phyloP scores from a whole-genome alignment of 1,140 invertebrate species.

The Drosophila lini region DNA sequence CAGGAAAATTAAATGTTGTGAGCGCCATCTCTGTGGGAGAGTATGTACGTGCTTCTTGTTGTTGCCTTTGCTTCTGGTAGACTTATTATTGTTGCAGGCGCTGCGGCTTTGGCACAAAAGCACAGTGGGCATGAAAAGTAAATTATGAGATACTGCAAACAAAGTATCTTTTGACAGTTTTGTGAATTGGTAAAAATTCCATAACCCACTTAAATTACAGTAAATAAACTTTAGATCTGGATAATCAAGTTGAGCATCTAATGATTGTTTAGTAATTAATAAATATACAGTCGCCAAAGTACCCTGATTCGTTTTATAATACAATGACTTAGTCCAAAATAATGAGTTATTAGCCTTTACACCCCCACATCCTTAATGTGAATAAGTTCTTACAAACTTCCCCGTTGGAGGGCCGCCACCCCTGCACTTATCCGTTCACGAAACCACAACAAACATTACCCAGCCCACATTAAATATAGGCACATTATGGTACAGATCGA shows the following conservation, averaged over 20 bases:
- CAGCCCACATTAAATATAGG: conserved; percentile 63
- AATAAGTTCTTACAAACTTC: conserved; percentile 18
- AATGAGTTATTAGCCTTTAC: neutral
- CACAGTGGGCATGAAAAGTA: conserved; percentile 8
- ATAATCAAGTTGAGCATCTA: neutral
- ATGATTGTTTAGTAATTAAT: neutral
- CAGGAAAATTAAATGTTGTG: conserved; percentile 8
- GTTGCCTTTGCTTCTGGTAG: conserved; percentile 17
- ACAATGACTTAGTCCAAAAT: too few species aligned
- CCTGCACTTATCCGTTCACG: conserved; percentile 23
- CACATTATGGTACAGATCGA: conserved; percentile 66
- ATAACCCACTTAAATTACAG: neutral
- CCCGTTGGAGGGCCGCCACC: conserved; percentile 35
- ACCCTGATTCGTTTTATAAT: neutral
- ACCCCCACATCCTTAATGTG: conserved; percentile 7
- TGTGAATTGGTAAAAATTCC: neutral
- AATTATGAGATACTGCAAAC: neutral
- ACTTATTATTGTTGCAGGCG: conserved; percentile 21
- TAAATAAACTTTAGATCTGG: neutral
- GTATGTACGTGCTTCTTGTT: conserved; percentile 17
- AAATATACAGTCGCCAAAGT: neutral
- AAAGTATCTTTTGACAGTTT: neutral
- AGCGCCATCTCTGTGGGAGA: conserved; percentile 3
- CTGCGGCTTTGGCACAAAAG: conserved; percentile 2
- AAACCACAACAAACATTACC: conserved; percentile 46